These are phyloP conservation scores for Myotis myotis DNA, from an alignment of 2,797 vertebrate genomes.

Conservation along the genomic window DNA sequence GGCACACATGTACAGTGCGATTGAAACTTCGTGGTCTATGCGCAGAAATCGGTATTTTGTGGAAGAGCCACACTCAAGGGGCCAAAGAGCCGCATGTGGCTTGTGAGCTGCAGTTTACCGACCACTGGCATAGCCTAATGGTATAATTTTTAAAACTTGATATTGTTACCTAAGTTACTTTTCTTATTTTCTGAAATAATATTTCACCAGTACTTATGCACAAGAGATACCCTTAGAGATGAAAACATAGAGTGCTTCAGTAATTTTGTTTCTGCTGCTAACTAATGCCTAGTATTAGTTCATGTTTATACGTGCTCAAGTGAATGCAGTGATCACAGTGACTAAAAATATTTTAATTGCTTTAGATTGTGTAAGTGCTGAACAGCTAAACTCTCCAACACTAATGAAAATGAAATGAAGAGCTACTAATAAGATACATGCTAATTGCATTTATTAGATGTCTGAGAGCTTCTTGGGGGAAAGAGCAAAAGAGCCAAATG, in stretches of 20 bases:
- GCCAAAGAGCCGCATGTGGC: too few relatives aligned
- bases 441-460: background rate
- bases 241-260: conserved; percentile 24
- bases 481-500: background rate
- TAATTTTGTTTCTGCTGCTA: conserved; percentile 28
- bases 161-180: conserved; percentile 42
- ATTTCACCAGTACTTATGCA: background rate
- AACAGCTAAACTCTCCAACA: conserved; percentile 16
- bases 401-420: conserved; percentile 32
- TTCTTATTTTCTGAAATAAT: conserved; percentile 39
- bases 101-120: too few relatives aligned
- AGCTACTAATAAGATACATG: background rate
- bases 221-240: background rate
- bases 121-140: background rate
- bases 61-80: too few relatives aligned
- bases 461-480: background rate
- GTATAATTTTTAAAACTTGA: background rate
- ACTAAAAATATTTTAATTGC: background rate
- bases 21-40: too few relatives aligned
- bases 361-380: conserved; percentile 11
- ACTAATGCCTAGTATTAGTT: background rate
- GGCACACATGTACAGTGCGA: too few relatives aligned
- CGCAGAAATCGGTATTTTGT: too few relatives aligned
- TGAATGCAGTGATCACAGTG: background rate
- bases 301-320: background rate